A percentile compares a stretch with the other conserved stretches of the same genome.
Evolutionary conservation across 2,113 vertebrate species (phyloP).

Genomic region (Aix galericulata): DNA sequence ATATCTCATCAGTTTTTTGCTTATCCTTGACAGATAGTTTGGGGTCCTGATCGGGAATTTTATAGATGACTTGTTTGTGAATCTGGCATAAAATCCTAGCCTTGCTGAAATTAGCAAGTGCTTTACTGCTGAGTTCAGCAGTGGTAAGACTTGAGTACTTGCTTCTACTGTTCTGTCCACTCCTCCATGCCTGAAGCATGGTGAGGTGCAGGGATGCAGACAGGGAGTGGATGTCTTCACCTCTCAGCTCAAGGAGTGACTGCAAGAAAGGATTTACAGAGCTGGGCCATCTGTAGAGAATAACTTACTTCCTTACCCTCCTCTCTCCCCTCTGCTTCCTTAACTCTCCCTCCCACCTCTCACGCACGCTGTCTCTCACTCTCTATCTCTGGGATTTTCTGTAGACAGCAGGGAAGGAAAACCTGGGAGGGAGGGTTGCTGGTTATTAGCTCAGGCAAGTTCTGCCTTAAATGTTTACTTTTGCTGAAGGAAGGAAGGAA

Average conservation of each 20-base stretch:
- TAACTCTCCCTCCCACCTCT: neutral
- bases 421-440: neutral
- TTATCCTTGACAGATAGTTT: conserved; percentile 48
- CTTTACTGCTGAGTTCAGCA: neutral
- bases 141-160: neutral
- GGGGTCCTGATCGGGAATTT: conserved; percentile 30
- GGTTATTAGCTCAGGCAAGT: neutral
- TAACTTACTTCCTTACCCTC: neutral
- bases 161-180: neutral
- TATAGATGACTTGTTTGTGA: conserved; percentile 18
- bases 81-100: conserved; percentile 16
- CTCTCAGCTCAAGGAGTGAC: neutral
- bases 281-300: neutral
- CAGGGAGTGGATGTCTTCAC: neutral
- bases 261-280: neutral
- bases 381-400: neutral
- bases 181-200: neutral
- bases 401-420: neutral
- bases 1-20: conserved; percentile 12
- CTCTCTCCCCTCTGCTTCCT: neutral
- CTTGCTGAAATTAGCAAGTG: conserved; percentile 5
- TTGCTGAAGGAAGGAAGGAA: conserved; percentile 49
- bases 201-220: neutral
- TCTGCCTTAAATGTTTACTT: conserved; percentile 51
- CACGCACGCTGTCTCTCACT: neutral